Evolutionary conservation across 1,140 invertebrate species (phyloP), one percentile per base, ranked within the genome.

Genomic region (Drosophila tani): DNA sequence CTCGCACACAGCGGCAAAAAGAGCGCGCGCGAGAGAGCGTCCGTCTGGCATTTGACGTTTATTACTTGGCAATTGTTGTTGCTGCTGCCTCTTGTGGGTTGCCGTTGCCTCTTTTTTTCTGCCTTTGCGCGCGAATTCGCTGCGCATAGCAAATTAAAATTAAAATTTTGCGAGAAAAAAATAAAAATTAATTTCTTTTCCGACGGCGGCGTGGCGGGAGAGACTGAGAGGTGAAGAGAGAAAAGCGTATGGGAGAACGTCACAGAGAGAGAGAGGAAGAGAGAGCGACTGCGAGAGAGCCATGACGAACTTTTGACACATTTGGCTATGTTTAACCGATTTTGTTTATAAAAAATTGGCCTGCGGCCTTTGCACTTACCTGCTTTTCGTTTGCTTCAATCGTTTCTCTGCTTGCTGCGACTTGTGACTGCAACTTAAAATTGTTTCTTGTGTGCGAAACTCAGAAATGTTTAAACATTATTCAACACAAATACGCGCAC

Each of bases 71-170:
- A 56, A 55, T 58, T 75, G 50, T 75, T 75, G 71, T 75, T 75
- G 65, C 45, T 75, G 65, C 45, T 62, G 73, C 40, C 60, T 50
- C 75, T 45, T 55, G 38, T 51, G 40, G 24, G 46, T 15, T 62
- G 59, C 60, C 60, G 46, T 15, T 62, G 59, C 60, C 60, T 55
- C 60, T 55, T 75, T 75, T 73, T 75, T 75, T 75, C 46, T 75
- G 73, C 62, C 73, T 76, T 76, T 76, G 83, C 83, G 83, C 82
- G 82, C 82, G 82, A 85, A 86, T 87, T 78, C 75, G 65, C 75
- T 87, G 83, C 83, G 84, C 83, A 86, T 76, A 76, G 80, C 71
- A 88, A 87, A 86, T 87, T 86, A 79, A 86, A 86, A 88, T 87
- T 77, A 83, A 87, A 77, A 82, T 50, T 75, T 75, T 75, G 73